Base-by-base conservation (phyloP, 2,113 vertebrate species). In the Alligator mississippiensis region DNA sequence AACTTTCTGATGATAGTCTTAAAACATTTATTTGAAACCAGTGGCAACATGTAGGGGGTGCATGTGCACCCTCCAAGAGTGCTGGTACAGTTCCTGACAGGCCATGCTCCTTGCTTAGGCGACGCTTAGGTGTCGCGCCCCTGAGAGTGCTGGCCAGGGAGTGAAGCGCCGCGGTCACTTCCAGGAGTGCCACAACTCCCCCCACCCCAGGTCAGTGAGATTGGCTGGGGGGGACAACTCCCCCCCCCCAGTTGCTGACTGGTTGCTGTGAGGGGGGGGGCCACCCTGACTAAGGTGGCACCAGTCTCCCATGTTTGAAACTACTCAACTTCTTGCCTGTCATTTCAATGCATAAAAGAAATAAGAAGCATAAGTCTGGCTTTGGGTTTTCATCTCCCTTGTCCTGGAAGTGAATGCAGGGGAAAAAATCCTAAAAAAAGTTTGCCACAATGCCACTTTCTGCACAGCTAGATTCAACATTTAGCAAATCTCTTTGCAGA, bases 401-500 rank as follows among this genome's bases (percentile, higher is more conserved):
- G 27, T 16, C 54, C 63, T 68, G 54, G 78, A 84, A 84, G 85
- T 11, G 18, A 55, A 28, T 11, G 25, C 4, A 11, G 58, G 38
- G 30, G 21, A 91, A 95, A 90, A 66, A 34, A 9, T 72, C 8
- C 70, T 27, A 22, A 76, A 90, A 94, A 93, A 84, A 55, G 80
- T 22, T 62, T 62, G 62, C 89, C 64, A 89, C 30, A 80, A 93
- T 27, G 30, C 15, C 86, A 92, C 57, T 91, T 90, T 94, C 90
- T 88, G 72, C 34, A 82, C 79, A 89, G 18, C 59, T 54, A 0
- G 0, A 96, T 79, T 89, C 83, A 91, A 95, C 93, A 86, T 92
- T 94, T 83, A 94, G 82, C 77, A 76, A 92, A 90, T 66, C 38
- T 89, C 94, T 89, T 92, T 82, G 70, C 15, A 70, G 79, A 55